These are phyloP conservation scores for Trichechus manatus DNA, from an alignment of 2,113 vertebrate species.

Conservation along the genomic window DNA sequence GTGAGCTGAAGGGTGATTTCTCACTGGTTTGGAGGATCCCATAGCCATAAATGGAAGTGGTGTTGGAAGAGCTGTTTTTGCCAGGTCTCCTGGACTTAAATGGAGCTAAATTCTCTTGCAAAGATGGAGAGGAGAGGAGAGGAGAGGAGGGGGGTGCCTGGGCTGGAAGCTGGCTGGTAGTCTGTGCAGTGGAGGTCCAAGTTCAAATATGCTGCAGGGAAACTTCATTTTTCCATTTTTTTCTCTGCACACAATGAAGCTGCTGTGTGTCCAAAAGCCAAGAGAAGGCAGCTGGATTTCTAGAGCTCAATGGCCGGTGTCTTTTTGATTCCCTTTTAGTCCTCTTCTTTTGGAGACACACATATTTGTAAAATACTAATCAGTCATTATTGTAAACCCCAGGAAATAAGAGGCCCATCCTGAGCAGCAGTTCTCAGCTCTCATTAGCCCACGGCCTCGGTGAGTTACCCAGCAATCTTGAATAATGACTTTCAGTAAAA, in stretches of 20 bases:
- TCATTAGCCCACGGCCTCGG: neutral
- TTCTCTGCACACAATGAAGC: conserved; percentile 49
- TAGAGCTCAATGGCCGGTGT: neutral
- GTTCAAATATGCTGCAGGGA: conserved; percentile 70
- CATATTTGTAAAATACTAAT: neutral
- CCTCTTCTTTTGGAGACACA: conserved; percentile 17
- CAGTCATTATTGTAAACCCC: neutral
- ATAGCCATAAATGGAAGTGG: conserved; percentile 82
- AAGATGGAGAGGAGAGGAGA: conserved; percentile 58
- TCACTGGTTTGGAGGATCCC: conserved; percentile 65
- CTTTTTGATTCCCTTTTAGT: conserved; percentile 43
- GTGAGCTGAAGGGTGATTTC: neutral
- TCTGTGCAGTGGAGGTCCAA: conserved; percentile 61
- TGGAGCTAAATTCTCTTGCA: conserved; percentile 77
- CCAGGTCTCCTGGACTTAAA: conserved; percentile 80
- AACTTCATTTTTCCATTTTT: conserved; percentile 11
- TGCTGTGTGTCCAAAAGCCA: conserved; percentile 59
- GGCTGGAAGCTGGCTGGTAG: conserved; percentile 73
- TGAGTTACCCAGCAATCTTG: neutral
- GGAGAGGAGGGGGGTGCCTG: conserved; percentile 37
- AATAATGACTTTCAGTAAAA: neutral
- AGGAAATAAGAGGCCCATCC: neutral
- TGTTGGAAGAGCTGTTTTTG: conserved; percentile 48
- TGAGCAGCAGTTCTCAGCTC: neutral
- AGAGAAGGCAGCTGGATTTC: conserved; percentile 32